A percentile compares a stretch with the other conserved stretches of the same genome.
These are phyloP conservation scores for Hippocampus guttulatus DNA, from an alignment of 2,113 vertebrate genomes.

Conservation along the genomic window DNA sequence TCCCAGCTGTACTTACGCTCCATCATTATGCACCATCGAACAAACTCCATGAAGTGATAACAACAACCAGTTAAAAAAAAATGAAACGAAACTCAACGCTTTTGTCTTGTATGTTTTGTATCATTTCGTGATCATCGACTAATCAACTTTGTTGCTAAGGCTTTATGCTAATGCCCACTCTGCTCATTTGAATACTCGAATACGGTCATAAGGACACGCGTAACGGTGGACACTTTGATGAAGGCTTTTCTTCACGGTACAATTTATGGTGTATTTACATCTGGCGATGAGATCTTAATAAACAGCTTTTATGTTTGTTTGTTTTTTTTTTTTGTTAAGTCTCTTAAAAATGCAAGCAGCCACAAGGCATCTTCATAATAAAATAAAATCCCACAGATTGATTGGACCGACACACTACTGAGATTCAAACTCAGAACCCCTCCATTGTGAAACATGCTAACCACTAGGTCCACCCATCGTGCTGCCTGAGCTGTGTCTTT, in stretches of 20 bases:
- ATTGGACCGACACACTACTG: too few relatives aligned
- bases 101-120: not conserved
- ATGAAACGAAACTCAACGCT: not conserved
- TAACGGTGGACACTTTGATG: not conserved
- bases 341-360: not conserved
- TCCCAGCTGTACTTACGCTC: not conserved
- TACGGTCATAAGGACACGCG: not conserved
- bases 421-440: too few relatives aligned
- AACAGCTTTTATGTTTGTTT: not conserved
- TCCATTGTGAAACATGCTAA: too few relatives aligned
- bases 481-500: too few relatives aligned
- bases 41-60: not conserved
- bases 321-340: not conserved
- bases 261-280: not conserved
- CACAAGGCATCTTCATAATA: not conserved
- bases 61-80: not conserved
- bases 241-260: not conserved
- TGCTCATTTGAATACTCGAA: not conserved
- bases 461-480: too few relatives aligned
- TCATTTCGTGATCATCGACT: not conserved
- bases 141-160: not conserved
- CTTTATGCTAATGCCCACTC: not conserved
- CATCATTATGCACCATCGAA: too few relatives aligned
- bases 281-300: not conserved
- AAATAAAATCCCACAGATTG: not conserved